Conservation (phyloP, 2,797 vertebrate genomes). For the Fundulus diaphanus region DNA sequence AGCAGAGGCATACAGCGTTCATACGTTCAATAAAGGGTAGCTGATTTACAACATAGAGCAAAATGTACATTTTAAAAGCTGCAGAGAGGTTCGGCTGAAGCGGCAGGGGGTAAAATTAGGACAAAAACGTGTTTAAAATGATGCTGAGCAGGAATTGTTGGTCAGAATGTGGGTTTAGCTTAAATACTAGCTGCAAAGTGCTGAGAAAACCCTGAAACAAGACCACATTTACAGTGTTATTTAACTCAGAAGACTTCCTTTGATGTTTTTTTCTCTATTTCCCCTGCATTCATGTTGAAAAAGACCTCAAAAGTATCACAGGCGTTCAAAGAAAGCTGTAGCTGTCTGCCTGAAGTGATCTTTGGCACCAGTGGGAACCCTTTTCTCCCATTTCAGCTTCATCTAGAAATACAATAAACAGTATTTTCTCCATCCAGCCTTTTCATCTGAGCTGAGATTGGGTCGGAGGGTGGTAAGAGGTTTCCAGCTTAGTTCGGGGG, state of each 20-base stretch:
- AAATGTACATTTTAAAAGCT: conserved; percentile 19
- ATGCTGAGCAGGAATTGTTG: background rate
- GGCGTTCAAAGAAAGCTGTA: conserved; percentile 19
- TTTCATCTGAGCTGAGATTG: background rate
- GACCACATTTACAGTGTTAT: conserved; percentile 14
- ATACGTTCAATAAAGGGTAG: conserved; percentile 43
- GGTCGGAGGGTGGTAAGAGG: background rate
- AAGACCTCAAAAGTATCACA: conserved; percentile 27
- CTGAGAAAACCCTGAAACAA: conserved; percentile 1
- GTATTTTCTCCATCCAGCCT: background rate
- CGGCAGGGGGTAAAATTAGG: conserved; percentile 10
- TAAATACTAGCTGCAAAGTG: conserved; percentile 6
- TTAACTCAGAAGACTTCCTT: conserved; percentile 13
- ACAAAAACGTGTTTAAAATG: conserved; percentile 23
- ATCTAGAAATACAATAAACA: background rate
- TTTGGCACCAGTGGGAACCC: background rate
- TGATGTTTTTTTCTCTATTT: conserved; percentile 16
- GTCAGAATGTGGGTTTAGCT: conserved; percentile 19
- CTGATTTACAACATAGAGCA: conserved; percentile 54
- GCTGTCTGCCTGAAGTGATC: conserved; percentile 22
- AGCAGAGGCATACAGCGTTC: conserved; percentile 1
- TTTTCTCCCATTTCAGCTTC: background rate
- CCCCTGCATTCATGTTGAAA: conserved; percentile 24
- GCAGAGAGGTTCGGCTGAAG: conserved; percentile 28
- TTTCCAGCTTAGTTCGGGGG: background rate